Base-by-base conservation (phyloP, 2,113 vertebrate species). In the Calypte anna region DNA sequence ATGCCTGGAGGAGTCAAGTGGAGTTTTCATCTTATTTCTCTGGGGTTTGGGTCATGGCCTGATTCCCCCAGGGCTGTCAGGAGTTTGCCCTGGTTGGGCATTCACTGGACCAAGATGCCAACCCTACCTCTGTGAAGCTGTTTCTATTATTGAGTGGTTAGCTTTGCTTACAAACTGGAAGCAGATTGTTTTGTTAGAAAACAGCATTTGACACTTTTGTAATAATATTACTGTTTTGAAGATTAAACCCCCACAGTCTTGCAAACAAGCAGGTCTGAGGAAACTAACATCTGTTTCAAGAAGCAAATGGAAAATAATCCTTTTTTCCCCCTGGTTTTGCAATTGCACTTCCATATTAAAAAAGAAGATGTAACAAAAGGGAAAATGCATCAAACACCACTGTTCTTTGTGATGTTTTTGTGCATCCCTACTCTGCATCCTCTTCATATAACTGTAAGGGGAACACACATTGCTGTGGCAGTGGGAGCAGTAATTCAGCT, bases 191-290 rank as follows among this genome's bases (percentile, higher is more conserved):
- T 66, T 54, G 31, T 77, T 88, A 44, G 15, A 57, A 91, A 91
- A 54, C 12, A 61, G 70, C 62, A 27, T 38, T 89, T 95, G 66
- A 82, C 70, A 73, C 51, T 79, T 40, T 6, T 75, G 44, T 63
- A 82, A 87, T 87, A 82, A 82, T 78, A 63, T 17, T 50, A 66
- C 51, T 82, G 87, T 91, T 92, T 61, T 48, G 90, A 87, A 85
- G 90, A 75, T 69, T 59, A 76, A 85, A 64, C 33, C 66, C 46
- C 66, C 5, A 1, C 40, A 79, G 82, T 90, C 67, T 59, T 87
- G 87, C 38, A 85, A 94, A 79, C 53, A 90, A 94, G 55, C 72
- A 78, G 62, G 36, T 87, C 77, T 92, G 83, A 77, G 46, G 38
- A 66, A 90, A 85, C 59, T 38, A 82, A 36, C 58, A 63, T 76